Conservation (phyloP, 2,113 vertebrate species). For the Dicrurus megarhynchus region DNA sequence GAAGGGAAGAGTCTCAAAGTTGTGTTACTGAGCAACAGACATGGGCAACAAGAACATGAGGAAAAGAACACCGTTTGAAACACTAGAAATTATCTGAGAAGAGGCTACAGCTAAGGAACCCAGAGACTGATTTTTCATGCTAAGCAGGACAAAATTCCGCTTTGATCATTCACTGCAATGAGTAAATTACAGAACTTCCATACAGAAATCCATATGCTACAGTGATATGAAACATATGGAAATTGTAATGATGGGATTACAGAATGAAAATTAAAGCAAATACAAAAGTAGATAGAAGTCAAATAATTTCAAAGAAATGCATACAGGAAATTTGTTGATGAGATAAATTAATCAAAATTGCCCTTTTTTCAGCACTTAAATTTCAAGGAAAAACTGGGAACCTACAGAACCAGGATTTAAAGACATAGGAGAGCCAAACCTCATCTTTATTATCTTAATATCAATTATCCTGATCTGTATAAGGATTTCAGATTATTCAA, state of each 20-base stretch:
- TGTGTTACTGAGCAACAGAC: neutral
- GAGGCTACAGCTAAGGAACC: neutral
- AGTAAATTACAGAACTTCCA: neutral
- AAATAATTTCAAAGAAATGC: neutral
- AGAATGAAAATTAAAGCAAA: constrained; percentile 13
- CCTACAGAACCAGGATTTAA: neutral
- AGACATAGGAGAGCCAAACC: neutral
- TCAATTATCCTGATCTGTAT: neutral
- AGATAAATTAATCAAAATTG: neutral
- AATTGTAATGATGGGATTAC: neutral
- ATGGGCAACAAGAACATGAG: neutral
- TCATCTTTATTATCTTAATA: neutral
- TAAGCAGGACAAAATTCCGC: neutral
- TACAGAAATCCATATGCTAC: neutral
- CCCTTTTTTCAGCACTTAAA: neutral
- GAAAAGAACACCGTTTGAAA: neutral
- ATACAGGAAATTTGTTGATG: neutral
- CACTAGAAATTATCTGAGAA: neutral
- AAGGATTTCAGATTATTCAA: neutral
- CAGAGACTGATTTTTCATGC: neutral
- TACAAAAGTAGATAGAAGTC: neutral
- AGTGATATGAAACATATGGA: neutral
- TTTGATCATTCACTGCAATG: neutral
- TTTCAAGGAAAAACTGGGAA: neutral
- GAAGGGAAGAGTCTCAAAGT: neutral